A percentile compares a stretch with the other conserved stretches of the same genome.
Conservation (phyloP, 2,888 invertebrate species). For the Biston stratarius region DNA sequence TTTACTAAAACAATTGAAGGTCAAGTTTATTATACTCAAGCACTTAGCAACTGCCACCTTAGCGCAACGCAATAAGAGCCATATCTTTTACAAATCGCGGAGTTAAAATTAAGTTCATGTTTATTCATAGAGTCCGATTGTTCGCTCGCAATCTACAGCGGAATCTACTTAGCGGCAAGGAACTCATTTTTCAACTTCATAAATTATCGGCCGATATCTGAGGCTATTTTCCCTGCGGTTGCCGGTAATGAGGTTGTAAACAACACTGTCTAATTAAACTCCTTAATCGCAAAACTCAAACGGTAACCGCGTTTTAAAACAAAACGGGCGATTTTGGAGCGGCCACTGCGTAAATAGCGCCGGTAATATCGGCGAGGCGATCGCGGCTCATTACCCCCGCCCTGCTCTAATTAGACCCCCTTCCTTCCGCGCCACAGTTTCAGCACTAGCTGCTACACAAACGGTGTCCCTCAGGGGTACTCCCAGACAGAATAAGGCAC, state of each 20-base stretch:
- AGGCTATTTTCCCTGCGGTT: constrained; percentile 74
- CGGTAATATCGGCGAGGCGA: constrained; percentile 84
- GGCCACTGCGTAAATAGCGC: constrained; percentile 84
- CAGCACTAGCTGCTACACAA: constrained; percentile 23
- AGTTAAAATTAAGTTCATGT: constrained; percentile 63
- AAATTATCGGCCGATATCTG: constrained; percentile 82
- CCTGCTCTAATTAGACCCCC: constrained; percentile 81
- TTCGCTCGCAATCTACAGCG: constrained; percentile 67
- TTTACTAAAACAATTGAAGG: constrained; percentile 66
- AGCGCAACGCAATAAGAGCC: constrained; percentile 49
- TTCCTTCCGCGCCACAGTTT: constrained; percentile 54
- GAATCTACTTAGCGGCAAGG: constrained; percentile 70
- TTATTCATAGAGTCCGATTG: constrained; percentile 72
- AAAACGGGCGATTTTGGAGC: constrained; percentile 85
- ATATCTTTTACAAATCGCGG: constrained; percentile 43
- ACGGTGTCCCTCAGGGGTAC: constrained; percentile 32
- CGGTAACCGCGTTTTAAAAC: constrained; percentile 85
- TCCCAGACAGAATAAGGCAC: constrained; percentile 14
- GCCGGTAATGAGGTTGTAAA: constrained; percentile 85
- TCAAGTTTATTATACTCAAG: constrained; percentile 45
- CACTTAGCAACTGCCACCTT: constrained; percentile 48
- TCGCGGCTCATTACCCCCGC: constrained; percentile 85
- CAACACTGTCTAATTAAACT: constrained; percentile 86
- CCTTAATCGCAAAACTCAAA: constrained; percentile 86
- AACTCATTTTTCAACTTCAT: constrained; percentile 83